These are phyloP conservation scores for Prunella fulvescens DNA, from an alignment of 2,113 vertebrate species.

Conservation along the genomic window DNA sequence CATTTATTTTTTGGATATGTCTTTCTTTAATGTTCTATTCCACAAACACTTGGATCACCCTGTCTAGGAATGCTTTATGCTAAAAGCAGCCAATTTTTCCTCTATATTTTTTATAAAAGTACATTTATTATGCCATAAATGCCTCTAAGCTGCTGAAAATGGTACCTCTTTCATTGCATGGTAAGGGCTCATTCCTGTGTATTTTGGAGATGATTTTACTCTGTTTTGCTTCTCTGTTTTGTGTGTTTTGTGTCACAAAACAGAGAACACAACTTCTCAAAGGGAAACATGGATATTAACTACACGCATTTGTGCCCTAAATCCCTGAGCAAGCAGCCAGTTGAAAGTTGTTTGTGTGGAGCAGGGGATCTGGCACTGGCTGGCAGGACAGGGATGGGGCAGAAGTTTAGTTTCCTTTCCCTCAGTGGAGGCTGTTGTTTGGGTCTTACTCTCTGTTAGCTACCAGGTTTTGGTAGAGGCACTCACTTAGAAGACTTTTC, in stretches of 20 bases:
- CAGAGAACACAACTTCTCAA: not conserved
- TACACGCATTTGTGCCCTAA: not conserved
- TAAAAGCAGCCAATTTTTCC: not conserved
- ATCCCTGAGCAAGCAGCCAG: not conserved
- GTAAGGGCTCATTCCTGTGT: not conserved
- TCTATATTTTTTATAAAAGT: not conserved
- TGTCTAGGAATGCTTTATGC: not conserved
- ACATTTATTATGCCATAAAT: not conserved
- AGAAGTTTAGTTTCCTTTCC: not conserved
- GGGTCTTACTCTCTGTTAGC: not conserved
- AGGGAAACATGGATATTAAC: not conserved
- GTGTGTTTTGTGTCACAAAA: not conserved
- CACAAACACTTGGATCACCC: not conserved
- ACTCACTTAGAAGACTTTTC: not conserved
- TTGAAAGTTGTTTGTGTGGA: not conserved
- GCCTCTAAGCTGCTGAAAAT: not conserved
- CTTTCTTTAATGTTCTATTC: not conserved
- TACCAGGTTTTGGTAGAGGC: not conserved
- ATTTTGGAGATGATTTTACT: not conserved
- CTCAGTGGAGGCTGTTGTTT: not conserved
- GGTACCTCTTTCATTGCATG: not conserved
- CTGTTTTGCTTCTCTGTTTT: not conserved
- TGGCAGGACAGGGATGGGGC: not conserved
- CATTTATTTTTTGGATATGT: not conserved
- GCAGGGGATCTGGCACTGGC: not conserved